Base-by-base conservation (phyloP, 2,113 vertebrate species). In the Dermatemys mawii region DNA sequence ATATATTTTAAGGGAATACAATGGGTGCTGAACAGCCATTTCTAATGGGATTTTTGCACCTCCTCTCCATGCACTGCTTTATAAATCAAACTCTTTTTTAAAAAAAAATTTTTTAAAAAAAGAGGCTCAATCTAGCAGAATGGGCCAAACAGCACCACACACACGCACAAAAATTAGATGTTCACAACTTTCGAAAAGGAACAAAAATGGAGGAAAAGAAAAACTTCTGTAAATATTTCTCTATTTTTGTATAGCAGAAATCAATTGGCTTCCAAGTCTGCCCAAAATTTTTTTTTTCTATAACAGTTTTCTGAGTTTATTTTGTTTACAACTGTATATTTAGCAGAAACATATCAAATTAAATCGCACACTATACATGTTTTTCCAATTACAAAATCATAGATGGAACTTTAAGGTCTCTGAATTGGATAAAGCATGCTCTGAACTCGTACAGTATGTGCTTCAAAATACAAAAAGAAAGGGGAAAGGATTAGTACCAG, bases 101-200 rank as follows among this genome's bases (percentile, higher is more conserved):
- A n/a, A n/a, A n/a, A n/a, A n/a, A n/a, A n/a, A n/a, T 96, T 97
- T 94, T 96, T 96, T 96, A 80, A 95, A 93, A 96, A 93, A 95
- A 90, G 96, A 96, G 81, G 44, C 87, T 96, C 94, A 19, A 67
- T 87, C 84, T 92, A 75, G 90, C 53, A 92, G 94, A 95, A 87
- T 93, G 81, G 84, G 84, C 78, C 53, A 80, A 96, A 95, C 91
- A 96, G 96, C 81, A 94, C n/a, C n/a, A n/a, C n/a, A n/a, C n/a
- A n/a, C n/a, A 94, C 54, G 89, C 84, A 88, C 87, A 97, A 97
- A 97, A 97, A 97, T 94, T 92, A 95, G 87, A 92, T 67, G 89
- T 94, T 94, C 92, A 49, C 53, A 82, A 78, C 88, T 88, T 88
- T 75, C 88, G 8, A 90, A 95, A 93, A 94, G 57, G 94, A 90